Evolutionary conservation across 2,113 vertebrate species (phyloP).

Genomic region (Erinaceus europaeus): DNA sequence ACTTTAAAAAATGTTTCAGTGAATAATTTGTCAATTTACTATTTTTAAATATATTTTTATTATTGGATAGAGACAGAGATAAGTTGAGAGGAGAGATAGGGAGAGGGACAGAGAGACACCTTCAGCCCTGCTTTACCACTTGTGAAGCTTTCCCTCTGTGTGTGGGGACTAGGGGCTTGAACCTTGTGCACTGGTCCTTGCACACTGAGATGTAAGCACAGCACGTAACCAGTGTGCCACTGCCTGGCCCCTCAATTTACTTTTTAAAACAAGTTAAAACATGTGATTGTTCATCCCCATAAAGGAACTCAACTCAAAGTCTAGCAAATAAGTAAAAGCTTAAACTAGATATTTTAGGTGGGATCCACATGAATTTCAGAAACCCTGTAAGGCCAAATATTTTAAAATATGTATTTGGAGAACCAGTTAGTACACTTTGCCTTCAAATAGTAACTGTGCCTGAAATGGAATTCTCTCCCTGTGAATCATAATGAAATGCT

Average conservation of each 20-base stretch:
- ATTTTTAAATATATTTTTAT: too few relatives aligned
- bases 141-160: too few relatives aligned
- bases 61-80: too few relatives aligned
- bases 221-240: too few relatives aligned
- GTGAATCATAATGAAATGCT: neutral
- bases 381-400: neutral
- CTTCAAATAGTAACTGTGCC: neutral
- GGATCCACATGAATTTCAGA: neutral
- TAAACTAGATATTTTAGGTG: constrained; percentile 13
- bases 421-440: neutral
- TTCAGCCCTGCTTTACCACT: too few relatives aligned
- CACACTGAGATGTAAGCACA: too few relatives aligned
- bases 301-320: constrained; percentile 4
- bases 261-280: constrained; percentile 42
- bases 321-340: neutral
- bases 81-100: too few relatives aligned
- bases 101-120: too few relatives aligned
- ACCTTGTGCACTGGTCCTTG: too few relatives aligned
- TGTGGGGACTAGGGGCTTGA: too few relatives aligned
- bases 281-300: constrained; percentile 16
- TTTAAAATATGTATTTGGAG: neutral
- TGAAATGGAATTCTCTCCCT: neutral
- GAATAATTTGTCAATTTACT: constrained; percentile 26
- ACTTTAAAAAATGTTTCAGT: constrained; percentile 21
- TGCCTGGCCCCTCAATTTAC: too few relatives aligned